phyloP scores from a whole-genome alignment of 2,888 invertebrate species.

The Rhagophthalmus giganteus region DNA sequence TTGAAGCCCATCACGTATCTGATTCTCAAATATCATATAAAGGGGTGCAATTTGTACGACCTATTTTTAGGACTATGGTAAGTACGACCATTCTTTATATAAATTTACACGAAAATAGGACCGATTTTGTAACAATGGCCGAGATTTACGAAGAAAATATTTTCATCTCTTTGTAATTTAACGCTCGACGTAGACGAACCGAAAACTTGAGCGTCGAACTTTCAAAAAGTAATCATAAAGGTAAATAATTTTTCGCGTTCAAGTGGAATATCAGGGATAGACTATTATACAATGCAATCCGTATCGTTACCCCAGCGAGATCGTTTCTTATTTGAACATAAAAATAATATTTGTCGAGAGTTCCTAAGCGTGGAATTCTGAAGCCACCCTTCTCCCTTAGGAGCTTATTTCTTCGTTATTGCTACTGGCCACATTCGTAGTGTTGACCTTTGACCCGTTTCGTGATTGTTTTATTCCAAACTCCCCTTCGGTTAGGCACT shows the following conservation, averaged over 20 bases:
- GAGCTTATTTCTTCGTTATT: slow-evolving; percentile 32
- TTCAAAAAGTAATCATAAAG: slow-evolving; percentile 28
- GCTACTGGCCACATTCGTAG: slow-evolving; percentile 26
- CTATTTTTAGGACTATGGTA: too few relatives aligned
- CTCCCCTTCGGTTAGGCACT: slow-evolving; percentile 9
- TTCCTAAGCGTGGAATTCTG: slow-evolving; percentile 26
- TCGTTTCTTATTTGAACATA: slow-evolving; percentile 31
- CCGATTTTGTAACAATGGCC: too few relatives aligned
- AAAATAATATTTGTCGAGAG: slow-evolving; percentile 32
- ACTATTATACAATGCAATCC: slow-evolving; percentile 30
- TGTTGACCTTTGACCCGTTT: slow-evolving; percentile 29
- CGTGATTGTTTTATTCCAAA: slow-evolving; percentile 26
- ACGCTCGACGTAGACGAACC: slow-evolving; percentile 13
- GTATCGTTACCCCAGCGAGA: slow-evolving; percentile 28
- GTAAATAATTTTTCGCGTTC: slow-evolving; percentile 27
- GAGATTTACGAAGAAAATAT: too few relatives aligned
- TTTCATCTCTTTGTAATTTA: slow-evolving; percentile 17
- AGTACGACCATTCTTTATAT: too few relatives aligned
- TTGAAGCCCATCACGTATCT: too few relatives aligned
- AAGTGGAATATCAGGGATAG: slow-evolving; percentile 24
- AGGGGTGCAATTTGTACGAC: too few relatives aligned
- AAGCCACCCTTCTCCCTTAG: slow-evolving; percentile 22
- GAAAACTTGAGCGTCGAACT: slow-evolving; percentile 13
- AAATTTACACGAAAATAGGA: too few relatives aligned
- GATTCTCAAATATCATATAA: too few relatives aligned